Evolutionary conservation across 2,113 vertebrate genomes (phyloP).

Genomic region (Conger conger): DNA sequence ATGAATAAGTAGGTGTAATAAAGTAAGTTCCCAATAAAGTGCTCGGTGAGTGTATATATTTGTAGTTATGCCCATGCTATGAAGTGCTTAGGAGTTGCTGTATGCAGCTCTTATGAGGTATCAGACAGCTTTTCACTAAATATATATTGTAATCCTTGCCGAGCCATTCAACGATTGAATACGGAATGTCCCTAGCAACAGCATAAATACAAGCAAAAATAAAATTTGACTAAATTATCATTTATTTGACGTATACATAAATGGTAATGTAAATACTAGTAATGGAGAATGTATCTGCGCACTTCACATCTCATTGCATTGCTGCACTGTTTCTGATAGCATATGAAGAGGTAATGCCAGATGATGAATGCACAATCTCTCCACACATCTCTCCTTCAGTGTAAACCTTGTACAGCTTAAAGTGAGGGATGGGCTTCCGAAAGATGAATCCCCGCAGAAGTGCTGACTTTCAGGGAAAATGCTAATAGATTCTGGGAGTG

Average conservation of each 20-base stretch:
- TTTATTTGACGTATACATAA: neutral
- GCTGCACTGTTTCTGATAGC: neutral
- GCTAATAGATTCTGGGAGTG: constrained; percentile 53
- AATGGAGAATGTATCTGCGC: neutral
- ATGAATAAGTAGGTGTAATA: too few species aligned
- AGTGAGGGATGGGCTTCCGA: constrained; percentile 53
- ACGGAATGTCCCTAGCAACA: neutral
- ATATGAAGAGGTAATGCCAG: neutral
- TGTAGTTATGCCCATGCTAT: too few species aligned
- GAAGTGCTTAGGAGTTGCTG: too few species aligned
- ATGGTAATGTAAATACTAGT: too few species aligned
- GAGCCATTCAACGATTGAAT: too few species aligned
- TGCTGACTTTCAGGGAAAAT: constrained; percentile 52
- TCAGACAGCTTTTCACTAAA: too few species aligned
- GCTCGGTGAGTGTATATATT: too few species aligned
- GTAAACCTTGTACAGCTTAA: constrained; percentile 60
- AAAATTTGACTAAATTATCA: neutral
- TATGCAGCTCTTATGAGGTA: too few species aligned
- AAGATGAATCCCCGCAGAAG: constrained; percentile 59
- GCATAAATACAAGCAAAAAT: neutral
- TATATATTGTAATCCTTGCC: too few species aligned
- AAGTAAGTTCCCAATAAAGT: too few species aligned
- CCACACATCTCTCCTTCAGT: constrained; percentile 33
- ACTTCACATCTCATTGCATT: neutral
- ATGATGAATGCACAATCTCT: neutral